A percentile compares a stretch with the other conserved stretches of the same genome.
These are phyloP conservation scores for Abramis brama DNA, from an alignment of 2,113 vertebrate species.

Conservation along the genomic window DNA sequence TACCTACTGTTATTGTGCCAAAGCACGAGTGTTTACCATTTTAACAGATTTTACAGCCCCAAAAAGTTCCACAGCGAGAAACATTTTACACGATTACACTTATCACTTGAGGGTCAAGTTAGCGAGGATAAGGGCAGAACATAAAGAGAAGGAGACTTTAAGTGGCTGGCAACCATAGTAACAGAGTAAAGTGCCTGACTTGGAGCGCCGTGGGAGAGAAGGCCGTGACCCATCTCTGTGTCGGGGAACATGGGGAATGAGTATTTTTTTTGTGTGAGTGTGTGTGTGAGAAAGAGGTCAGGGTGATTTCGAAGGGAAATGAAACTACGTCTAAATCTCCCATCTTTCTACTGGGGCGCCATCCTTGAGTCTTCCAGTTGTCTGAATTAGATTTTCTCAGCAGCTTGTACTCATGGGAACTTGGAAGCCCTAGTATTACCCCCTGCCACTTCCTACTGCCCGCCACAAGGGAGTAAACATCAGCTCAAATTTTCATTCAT, in stretches of 20 bases:
- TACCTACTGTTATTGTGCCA: neutral
- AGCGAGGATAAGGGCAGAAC: slow-evolving; percentile 29
- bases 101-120: slow-evolving; percentile 38
- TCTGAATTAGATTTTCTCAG: slow-evolving; percentile 45
- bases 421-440: neutral
- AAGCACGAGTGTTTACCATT: slow-evolving; percentile 16
- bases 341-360: slow-evolving; percentile 41
- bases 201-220: slow-evolving; percentile 43
- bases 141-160: slow-evolving; percentile 48
- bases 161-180: slow-evolving; percentile 60
- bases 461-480: slow-evolving; percentile 41
- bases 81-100: slow-evolving; percentile 14
- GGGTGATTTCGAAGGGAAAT: slow-evolving; percentile 32
- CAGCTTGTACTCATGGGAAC: slow-evolving; percentile 48
- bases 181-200: slow-evolving; percentile 59
- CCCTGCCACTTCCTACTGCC: slow-evolving; percentile 14
- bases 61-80: neutral
- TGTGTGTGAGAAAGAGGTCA: slow-evolving; percentile 28
- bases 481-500: slow-evolving; percentile 44
- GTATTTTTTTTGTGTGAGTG: neutral
- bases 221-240: slow-evolving; percentile 49
- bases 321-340: slow-evolving; percentile 43
- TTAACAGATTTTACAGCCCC: slow-evolving; percentile 37
- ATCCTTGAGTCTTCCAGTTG: slow-evolving; percentile 31
- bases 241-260: slow-evolving; percentile 10